These are phyloP conservation scores for Caenorhabditis sp. DNA, from an alignment of 2,888 invertebrate species.

Conservation along the genomic window DNA sequence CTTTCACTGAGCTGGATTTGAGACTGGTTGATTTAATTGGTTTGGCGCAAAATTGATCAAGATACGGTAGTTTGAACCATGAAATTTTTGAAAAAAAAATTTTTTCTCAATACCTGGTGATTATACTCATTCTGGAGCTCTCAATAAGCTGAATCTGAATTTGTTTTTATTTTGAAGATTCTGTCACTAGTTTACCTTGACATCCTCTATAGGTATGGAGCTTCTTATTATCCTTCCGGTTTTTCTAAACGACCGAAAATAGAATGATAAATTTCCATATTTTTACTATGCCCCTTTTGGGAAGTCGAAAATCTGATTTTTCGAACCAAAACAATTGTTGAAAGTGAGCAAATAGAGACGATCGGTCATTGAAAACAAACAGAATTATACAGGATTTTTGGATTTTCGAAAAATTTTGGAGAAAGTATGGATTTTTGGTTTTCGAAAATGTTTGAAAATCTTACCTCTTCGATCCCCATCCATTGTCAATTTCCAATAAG, in stretches of 20 bases:
- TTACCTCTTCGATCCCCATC: not conserved
- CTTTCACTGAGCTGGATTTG: too few species aligned
- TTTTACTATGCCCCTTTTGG: not conserved
- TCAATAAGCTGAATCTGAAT: too few species aligned
- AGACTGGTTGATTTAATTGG: too few species aligned
- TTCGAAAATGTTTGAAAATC: not conserved
- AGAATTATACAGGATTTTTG: conserved; percentile 1
- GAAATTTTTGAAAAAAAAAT: too few species aligned
- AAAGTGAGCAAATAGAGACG: not conserved
- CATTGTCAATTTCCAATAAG: conserved; percentile 24
- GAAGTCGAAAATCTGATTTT: not conserved
- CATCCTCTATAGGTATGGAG: not conserved
- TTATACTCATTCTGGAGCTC: too few species aligned
- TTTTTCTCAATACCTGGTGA: too few species aligned
- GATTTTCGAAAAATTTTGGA: not conserved
- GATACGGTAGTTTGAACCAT: too few species aligned
- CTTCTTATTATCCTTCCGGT: not conserved
- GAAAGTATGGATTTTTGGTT: not conserved
- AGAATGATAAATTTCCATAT: not conserved
- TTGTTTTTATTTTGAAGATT: too few species aligned
- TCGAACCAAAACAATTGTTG: not conserved
- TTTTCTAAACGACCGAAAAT: not conserved
- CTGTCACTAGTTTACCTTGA: conserved; percentile 16
- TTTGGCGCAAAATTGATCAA: too few species aligned
- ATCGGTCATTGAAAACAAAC: too few species aligned